Conservation (phyloP, 2,113 vertebrate genomes). For the Plotosus lineatus region DNA sequence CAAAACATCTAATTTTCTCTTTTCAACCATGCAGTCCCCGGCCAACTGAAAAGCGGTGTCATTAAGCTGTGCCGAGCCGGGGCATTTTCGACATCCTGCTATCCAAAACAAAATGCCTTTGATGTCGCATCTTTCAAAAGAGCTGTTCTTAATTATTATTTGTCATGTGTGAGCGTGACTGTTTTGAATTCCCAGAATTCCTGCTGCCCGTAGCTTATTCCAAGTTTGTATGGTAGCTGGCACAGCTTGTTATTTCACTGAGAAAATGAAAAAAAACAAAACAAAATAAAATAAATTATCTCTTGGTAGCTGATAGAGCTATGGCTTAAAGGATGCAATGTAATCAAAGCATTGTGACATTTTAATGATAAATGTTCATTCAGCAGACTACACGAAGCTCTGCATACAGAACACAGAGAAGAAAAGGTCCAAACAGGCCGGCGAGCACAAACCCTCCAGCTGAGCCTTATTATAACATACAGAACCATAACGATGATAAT, state of each 20-base stretch:
- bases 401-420: neutral
- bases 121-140: constrained; percentile 41
- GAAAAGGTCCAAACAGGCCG: neutral
- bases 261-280: constrained; percentile 4
- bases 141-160: constrained; percentile 51
- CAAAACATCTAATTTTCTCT: constrained; percentile 20
- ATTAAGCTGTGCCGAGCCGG: constrained; percentile 44
- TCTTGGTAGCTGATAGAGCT: constrained; percentile 17
- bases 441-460: constrained; percentile 24
- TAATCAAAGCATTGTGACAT: constrained; percentile 47
- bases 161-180: constrained; percentile 58
- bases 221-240: constrained; percentile 43
- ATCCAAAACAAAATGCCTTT: constrained; percentile 50
- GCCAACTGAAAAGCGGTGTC: neutral
- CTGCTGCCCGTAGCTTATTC: constrained; percentile 48
- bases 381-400: constrained; percentile 26
- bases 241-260: constrained; percentile 19
- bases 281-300: constrained; percentile 54
- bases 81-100: constrained; percentile 42
- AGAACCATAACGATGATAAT: constrained; percentile 38
- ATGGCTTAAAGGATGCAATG: constrained; percentile 35
- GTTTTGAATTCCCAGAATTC: constrained; percentile 45
- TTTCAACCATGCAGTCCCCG: constrained; percentile 9
- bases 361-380: constrained; percentile 37
- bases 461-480: constrained; percentile 52